phyloP scores from a whole-genome alignment of 2,113 vertebrate genomes.

The Nyctereutes procyonoides region DNA sequence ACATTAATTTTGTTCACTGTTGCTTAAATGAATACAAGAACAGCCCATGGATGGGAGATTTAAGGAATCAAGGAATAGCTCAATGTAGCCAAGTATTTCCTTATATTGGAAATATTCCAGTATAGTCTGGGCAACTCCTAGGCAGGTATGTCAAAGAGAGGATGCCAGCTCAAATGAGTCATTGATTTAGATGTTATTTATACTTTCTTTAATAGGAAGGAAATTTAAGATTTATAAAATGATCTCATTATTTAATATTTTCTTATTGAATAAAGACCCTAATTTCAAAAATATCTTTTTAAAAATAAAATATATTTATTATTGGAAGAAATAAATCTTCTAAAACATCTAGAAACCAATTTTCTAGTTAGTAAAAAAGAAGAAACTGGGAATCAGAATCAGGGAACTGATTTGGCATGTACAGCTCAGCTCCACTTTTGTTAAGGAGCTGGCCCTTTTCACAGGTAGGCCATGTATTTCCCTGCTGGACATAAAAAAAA shows the following conservation, averaged over 20 bases:
- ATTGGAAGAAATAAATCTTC: not conserved
- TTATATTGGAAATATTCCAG: not conserved
- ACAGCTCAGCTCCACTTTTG: not conserved
- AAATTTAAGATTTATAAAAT: not conserved
- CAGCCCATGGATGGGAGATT: not conserved
- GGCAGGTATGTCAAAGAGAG: not conserved
- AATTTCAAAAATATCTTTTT: not conserved
- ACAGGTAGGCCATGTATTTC: not conserved
- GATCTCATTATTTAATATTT: constrained; percentile 5
- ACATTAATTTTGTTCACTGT: not conserved
- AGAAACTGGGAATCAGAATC: not conserved
- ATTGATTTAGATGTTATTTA: not conserved
- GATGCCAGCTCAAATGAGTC: not conserved
- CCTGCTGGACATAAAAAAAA: not conserved
- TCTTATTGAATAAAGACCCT: not conserved
- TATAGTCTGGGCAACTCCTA: not conserved
- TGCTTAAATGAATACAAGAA: not conserved
- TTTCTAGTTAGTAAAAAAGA: not conserved
- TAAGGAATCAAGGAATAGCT: not conserved
- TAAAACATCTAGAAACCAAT: not conserved
- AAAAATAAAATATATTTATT: not conserved
- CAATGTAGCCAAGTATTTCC: not conserved
- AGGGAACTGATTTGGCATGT: not conserved
- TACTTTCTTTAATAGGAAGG: constrained; percentile 33
- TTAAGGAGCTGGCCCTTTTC: not conserved